These are phyloP conservation scores for Cyanistes caeruleus DNA, from an alignment of 2,113 vertebrate genomes.

Conservation along the genomic window DNA sequence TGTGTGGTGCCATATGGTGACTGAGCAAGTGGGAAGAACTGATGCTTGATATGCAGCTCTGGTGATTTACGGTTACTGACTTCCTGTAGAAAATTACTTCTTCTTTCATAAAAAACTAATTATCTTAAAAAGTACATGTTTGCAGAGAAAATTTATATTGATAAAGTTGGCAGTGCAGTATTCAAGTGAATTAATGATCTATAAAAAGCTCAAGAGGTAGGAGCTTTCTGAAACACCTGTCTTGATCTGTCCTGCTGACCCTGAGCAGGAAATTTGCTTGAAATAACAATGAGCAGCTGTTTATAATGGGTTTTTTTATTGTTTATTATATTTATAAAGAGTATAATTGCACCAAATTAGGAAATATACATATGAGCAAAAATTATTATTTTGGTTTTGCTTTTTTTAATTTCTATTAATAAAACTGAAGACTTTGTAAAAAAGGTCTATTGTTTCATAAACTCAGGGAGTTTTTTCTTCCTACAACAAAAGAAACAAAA, in stretches of 20 bases:
- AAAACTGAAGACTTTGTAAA: not conserved
- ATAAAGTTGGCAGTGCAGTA: not conserved
- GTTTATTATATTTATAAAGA: not conserved
- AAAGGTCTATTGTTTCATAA: not conserved
- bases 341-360: not conserved
- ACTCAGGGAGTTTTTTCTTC: not conserved
- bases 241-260: not conserved
- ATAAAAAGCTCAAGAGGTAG: not conserved
- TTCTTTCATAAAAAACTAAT: constrained; percentile 62
- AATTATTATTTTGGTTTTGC: not conserved
- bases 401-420: not conserved
- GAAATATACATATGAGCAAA: not conserved
- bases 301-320: not conserved
- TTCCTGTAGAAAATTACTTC: constrained; percentile 55
- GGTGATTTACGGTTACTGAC: constrained; percentile 51
- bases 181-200: not conserved
- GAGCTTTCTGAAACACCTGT: not conserved
- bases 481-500: not conserved
- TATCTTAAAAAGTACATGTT: constrained; percentile 29
- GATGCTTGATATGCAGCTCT: constrained; percentile 47
- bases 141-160: not conserved
- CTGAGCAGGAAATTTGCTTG: not conserved
- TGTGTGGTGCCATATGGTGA: constrained; percentile 64
- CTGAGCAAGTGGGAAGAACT: constrained; percentile 63
- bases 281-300: not conserved